These are phyloP conservation scores for Heliocidaris erythrogramma DNA, from an alignment of 35 echinoderm and acorn worm genomes.

Conservation along the genomic window DNA sequence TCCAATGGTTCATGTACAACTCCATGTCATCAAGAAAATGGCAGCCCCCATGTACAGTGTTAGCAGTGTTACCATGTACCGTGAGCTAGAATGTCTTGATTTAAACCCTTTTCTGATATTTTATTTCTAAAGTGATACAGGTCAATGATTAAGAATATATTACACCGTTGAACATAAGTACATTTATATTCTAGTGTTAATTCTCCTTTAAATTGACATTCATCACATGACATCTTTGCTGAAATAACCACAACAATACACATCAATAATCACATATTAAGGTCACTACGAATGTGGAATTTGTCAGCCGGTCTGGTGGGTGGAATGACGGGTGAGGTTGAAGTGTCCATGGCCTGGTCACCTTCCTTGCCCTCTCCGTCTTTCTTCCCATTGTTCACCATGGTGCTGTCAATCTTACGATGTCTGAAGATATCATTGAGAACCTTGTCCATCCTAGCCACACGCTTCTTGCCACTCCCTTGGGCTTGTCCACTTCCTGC, in stretches of 20 bases:
- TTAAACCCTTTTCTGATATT: too few relatives aligned
- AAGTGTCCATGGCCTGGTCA: conserved; percentile 47
- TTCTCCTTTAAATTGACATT: background rate
- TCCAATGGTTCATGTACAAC: too few relatives aligned
- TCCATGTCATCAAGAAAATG: too few relatives aligned
- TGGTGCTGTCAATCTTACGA: conserved; percentile 67
- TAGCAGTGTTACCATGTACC: too few relatives aligned
- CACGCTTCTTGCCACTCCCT: conserved; percentile 89
- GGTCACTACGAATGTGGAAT: conserved; percentile 83
- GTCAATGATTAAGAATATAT: too few relatives aligned
- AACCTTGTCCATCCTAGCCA: conserved; percentile 92
- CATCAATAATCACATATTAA: conserved; percentile 41
- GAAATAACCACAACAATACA: background rate
- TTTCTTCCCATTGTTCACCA: conserved; percentile 49
- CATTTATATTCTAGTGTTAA: too few relatives aligned
- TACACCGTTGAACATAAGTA: too few relatives aligned
- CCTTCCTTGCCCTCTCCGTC: conserved; percentile 63
- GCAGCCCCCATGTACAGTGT: too few relatives aligned
- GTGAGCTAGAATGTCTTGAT: too few relatives aligned
- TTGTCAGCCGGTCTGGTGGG: conserved; percentile 70
- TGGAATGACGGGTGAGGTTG: conserved; percentile 34
- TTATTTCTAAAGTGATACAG: too few relatives aligned
- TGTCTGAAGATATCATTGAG: conserved; percentile 81
- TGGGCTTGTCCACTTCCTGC: conserved; percentile 59
- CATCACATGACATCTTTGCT: background rate